These are phyloP conservation scores for Zenarchopterus dispar DNA, from an alignment of 2,797 vertebrate species.

Conservation along the genomic window DNA sequence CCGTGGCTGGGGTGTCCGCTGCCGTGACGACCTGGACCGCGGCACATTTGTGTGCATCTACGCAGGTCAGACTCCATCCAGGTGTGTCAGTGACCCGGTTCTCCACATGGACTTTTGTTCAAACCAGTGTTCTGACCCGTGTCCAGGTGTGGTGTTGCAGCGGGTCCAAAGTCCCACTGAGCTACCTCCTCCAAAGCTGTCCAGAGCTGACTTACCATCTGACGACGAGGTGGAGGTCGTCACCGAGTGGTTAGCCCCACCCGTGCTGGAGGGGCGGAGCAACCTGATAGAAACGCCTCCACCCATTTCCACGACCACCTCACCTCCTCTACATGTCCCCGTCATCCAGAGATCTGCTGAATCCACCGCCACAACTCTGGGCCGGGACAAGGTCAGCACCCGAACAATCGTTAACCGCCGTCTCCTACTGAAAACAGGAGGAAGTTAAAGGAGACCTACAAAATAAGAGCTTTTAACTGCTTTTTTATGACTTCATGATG, in stretches of 20 bases:
- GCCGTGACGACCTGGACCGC: conserved; percentile 90
- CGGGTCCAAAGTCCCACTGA: conserved; percentile 25
- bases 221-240: conserved; percentile 85
- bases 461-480: too few species aligned
- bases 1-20: conserved; percentile 92
- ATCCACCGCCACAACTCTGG: background rate
- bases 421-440: too few species aligned
- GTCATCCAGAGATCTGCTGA: conserved; percentile 77
- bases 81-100: background rate
- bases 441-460: too few species aligned
- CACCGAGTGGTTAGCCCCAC: conserved; percentile 79
- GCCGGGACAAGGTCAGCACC: conserved; percentile 38
- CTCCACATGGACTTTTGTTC: too few species aligned
- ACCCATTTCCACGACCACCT: background rate
- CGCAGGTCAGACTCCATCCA: conserved; percentile 78
- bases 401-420: background rate
- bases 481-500: too few species aligned
- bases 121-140: background rate
- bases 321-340: conserved; percentile 61
- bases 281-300: conserved; percentile 32
- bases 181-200: conserved; percentile 45
- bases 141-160: conserved; percentile 74
- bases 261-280: conserved; percentile 39
- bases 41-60: conserved; percentile 94
- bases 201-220: conserved; percentile 57